Evolutionary conservation across 1,140 invertebrate genomes (phyloP).

Genomic region (Aphis gossypii): DNA sequence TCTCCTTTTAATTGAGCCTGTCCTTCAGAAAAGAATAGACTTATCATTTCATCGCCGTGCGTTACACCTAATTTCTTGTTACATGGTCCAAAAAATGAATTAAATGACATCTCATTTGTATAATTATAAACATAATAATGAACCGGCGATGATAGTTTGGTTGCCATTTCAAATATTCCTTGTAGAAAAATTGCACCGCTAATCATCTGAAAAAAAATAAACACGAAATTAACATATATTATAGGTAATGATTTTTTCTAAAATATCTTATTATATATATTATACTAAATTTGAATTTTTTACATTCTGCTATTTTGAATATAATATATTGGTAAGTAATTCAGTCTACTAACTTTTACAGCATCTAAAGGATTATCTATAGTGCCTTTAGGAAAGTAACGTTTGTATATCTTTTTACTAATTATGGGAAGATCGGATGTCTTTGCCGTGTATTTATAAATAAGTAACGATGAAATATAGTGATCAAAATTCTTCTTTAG

Average conservation of each 20-base stretch:
- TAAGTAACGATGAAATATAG: not conserved
- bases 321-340: not conserved
- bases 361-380: not conserved
- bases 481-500: not conserved
- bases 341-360: not conserved
- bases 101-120: not conserved
- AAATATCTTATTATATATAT: not conserved
- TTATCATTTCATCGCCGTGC: slow-evolving; percentile 60
- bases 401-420: not conserved
- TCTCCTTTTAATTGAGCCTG: not conserved
- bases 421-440: not conserved
- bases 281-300: not conserved
- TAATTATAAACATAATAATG: slow-evolving; percentile 15
- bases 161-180: not conserved
- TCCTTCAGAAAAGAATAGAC: not conserved
- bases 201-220: not conserved
- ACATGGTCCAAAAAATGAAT: not conserved
- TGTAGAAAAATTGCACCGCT: not conserved
- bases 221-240: not conserved
- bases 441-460: not conserved
- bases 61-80: slow-evolving; percentile 6
- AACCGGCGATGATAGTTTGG: not conserved
- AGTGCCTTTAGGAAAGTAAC: not conserved
- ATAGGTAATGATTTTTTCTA: not conserved
- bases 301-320: not conserved